Evolutionary conservation across 2,888 invertebrate species (phyloP), one percentile per base, ranked within the genome.

Genomic region (Nesidiocoris tenuis): DNA sequence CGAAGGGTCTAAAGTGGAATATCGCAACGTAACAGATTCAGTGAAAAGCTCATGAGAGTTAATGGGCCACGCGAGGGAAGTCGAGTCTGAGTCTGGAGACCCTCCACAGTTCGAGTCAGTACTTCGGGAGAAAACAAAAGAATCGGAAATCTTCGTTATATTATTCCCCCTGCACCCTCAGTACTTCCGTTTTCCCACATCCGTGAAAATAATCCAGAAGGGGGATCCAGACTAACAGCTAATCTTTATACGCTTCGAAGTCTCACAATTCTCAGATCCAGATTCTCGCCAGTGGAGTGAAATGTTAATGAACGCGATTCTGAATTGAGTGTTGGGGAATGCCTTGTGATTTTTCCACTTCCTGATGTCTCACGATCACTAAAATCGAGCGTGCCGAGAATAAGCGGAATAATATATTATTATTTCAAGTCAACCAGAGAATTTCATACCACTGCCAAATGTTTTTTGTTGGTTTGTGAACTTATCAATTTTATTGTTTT

Each of bases 21-120:
- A n/a, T 25, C 54, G 25, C 54, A 19, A n/a, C 55, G n/a, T 67
- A 67, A 56, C 67, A 67, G 67, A 67, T 67, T 67, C 67, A 19
- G 55, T 67, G 55, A 21, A 67, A 67, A 67, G 67, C 67, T 67
- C 67, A 67, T 67, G 54, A 67, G 67, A 67, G 67, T 67, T 67
- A 67, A 67, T 67, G 67, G 67, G 67, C 54, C 67, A 67, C 54
- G 67, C 67, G 67, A 19, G 18, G 67, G 67, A 56, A 67, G 67
- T 12, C 39, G 12, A 39, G 39, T 39, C 5, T 12, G 12, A 39
- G 39, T 39, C 39, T 39, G 12, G n/a, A n/a, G n/a, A n/a, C n/a
- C 39, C 12, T 39, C 5, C 39, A 39, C 39, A 7, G 39, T 39
- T 39, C 39, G 5, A 39, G 39, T n/a, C n/a, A n/a, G n/a, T n/a